Conservation (phyloP, 2,113 vertebrate genomes). For the Gallinago media region DNA sequence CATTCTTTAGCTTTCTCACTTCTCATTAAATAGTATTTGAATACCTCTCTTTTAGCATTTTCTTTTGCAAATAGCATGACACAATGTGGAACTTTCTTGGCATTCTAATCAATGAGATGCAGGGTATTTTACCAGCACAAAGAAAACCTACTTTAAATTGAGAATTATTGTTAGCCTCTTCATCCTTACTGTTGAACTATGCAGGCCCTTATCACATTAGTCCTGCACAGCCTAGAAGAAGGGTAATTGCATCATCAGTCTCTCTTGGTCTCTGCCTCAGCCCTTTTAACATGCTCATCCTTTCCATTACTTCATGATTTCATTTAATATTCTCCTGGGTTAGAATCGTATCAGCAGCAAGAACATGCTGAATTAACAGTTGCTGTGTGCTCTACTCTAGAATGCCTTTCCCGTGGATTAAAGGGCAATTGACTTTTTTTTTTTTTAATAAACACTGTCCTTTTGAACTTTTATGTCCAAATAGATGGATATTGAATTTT, state of each 20-base stretch:
- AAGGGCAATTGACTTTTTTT: background rate
- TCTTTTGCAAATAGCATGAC: conserved; percentile 23
- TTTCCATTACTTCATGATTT: conserved; percentile 58
- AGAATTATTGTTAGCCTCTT: conserved; percentile 51
- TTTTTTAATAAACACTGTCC: background rate
- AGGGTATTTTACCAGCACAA: conserved; percentile 2
- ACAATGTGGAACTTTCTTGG: background rate
- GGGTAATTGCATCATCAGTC: conserved; percentile 50
- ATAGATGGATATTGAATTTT: background rate
- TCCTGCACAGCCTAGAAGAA: background rate
- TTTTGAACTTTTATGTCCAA: background rate
- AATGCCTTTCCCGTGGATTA: background rate
- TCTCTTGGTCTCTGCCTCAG: conserved; percentile 27
- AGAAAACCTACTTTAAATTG: conserved; percentile 42
- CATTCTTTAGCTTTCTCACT: background rate
- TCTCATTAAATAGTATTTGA: conserved; percentile 40
- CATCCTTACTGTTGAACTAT: conserved; percentile 46
- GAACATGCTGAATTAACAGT: conserved; percentile 1
- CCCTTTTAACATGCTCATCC: conserved; percentile 49
- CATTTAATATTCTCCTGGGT: conserved; percentile 53
- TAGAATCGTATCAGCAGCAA: conserved; percentile 3
- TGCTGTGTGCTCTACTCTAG: background rate
- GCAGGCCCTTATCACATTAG: conserved; percentile 8
- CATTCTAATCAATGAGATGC: conserved; percentile 40
- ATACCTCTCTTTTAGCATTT: background rate